Base-by-base conservation (phyloP, 2,888 invertebrate genomes). In the Crossocerus cetratus region DNA sequence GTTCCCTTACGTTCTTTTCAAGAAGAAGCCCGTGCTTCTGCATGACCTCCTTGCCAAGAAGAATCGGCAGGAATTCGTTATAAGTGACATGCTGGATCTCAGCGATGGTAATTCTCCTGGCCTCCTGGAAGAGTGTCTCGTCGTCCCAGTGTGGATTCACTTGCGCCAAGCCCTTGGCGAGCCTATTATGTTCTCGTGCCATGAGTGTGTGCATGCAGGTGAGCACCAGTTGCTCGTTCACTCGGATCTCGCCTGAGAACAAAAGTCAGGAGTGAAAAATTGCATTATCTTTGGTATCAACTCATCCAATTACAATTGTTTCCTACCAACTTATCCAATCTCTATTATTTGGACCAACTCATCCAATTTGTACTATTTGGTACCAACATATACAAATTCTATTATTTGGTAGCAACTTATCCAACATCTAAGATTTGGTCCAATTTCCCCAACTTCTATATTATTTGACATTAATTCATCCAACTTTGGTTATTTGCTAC, bases 81-180 rank as follows among this genome's bases (percentile, higher is more conserved):
- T 94, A 97, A 0, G 97, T 97, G 70, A 97, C 94, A 86, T 97
- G 97, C 87, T 97, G 97, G 69, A 97, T 95, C 89, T 95, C 94
- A 2, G 96, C 97, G 66, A 97, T 95, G 81, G 94, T 95, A 84
- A 97, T 96, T 64, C 97, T 93, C 77, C 97, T 92, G 0, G 96
- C 91, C 91, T 97, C 97, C 88, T 97, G 97, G 92, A 95, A 98
- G 0, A 97, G 90, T 0, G 95, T 97, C 91, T 98, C 98, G 85
- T 98, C 98, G 86, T 97, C 96, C 98, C 97, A 98, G 88, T 96
- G 97, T 0, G 96, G 96, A 91, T 98, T 98, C 3, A 98, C 93
- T 61, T 93, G 93, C 0, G 94, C 93, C 49, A 98, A 90, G 4
- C 92, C 94, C 63, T 93, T 93, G 0, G 98, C 97, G 0, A 97